A percentile compares a stretch with the other conserved stretches of the same genome.
Evolutionary conservation across 2,888 invertebrate species (phyloP).

Genomic region (Eupithecia vulgata): DNA sequence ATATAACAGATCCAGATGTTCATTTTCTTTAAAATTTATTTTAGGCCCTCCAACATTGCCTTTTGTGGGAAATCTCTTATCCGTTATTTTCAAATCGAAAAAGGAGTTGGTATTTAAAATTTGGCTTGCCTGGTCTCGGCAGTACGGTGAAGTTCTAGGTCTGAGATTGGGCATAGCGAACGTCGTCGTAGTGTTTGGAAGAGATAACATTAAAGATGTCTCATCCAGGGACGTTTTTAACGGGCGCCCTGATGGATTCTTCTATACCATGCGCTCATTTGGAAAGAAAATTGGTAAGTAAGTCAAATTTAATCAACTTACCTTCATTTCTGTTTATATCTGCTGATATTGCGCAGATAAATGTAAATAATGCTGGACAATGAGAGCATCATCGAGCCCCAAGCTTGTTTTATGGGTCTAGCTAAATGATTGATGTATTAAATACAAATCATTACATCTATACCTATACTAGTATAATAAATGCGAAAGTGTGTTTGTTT

Average conservation of each 20-base stretch:
- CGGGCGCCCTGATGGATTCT: slow-evolving; percentile 89
- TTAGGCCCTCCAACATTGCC: slow-evolving; percentile 70
- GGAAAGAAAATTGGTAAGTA: slow-evolving; percentile 87
- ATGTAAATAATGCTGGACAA: too few relatives aligned
- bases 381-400: too few relatives aligned
- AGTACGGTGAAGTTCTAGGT: slow-evolving; percentile 87
- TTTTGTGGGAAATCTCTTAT: slow-evolving; percentile 69
- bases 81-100: slow-evolving; percentile 61
- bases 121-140: slow-evolving; percentile 82
- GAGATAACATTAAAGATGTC: slow-evolving; percentile 86
- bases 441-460: too few relatives aligned
- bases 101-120: slow-evolving; percentile 78
- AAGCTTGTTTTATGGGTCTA: too few relatives aligned
- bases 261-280: slow-evolving; percentile 87
- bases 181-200: slow-evolving; percentile 86
- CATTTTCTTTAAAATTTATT: slow-evolving; percentile 38
- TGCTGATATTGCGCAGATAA: neutral
- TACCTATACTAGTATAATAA: too few relatives aligned
- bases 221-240: slow-evolving; percentile 86
- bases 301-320: neutral
- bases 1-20: neutral
- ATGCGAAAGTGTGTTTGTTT: too few relatives aligned
- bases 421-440: too few relatives aligned
- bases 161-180: slow-evolving; percentile 85
- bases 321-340: neutral